phyloP scores from a whole-genome alignment of 2,113 vertebrate genomes.

The Toxostoma redivivum region DNA sequence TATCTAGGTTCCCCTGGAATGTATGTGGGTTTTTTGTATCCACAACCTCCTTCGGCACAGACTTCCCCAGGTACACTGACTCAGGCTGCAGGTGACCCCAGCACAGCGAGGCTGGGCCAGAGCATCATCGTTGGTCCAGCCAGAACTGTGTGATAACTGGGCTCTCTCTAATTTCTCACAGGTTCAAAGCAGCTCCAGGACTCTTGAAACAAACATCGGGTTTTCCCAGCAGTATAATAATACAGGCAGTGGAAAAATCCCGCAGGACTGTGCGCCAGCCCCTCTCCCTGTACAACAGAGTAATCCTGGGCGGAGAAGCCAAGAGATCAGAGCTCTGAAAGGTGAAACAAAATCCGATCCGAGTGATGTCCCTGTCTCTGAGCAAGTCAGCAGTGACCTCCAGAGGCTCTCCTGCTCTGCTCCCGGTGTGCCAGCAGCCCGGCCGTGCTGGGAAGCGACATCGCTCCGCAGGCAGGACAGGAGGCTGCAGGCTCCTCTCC shows the following conservation, averaged over 20 bases:
- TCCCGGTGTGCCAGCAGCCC: slow-evolving; percentile 44
- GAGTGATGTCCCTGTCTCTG: neutral
- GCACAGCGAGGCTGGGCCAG: accelerated
- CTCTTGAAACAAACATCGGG: slow-evolving; percentile 33
- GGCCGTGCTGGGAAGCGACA: neutral
- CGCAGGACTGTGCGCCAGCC: neutral
- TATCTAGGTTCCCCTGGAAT: neutral
- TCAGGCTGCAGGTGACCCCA: neutral
- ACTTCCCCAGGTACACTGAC: neutral
- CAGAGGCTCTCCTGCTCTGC: slow-evolving; percentile 58
- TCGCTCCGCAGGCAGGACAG: neutral
- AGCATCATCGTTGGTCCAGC: neutral
- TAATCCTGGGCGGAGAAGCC: neutral
- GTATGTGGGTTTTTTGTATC: neutral
- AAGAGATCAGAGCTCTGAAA: neutral
- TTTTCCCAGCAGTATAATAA: slow-evolving; percentile 45
- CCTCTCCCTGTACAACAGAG: neutral
- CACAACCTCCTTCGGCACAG: accelerated
- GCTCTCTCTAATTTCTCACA: slow-evolving; percentile 38
- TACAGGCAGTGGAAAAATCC: neutral
- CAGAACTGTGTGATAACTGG: neutral
- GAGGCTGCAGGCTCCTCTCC: neutral
- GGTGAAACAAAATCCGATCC: neutral
- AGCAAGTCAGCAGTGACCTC: slow-evolving; percentile 29
- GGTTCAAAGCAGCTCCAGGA: slow-evolving; percentile 75